Conservation (phyloP, 2,888 invertebrate genomes). For the Acanthosoma haemorrhoidale region DNA sequence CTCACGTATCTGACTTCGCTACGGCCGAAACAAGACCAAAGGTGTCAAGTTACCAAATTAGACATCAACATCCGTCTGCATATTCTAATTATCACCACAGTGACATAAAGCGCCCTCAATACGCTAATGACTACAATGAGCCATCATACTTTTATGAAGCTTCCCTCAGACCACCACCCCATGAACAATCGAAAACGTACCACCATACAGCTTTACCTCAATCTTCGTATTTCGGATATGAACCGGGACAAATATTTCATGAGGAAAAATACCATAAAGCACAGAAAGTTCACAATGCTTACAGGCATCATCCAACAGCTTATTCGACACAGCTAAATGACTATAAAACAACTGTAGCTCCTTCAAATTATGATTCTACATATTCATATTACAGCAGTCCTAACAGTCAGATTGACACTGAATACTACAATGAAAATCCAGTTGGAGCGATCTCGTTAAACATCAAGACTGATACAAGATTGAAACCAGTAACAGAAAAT, state of each 20-base stretch:
- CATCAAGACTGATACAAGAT: constrained; percentile 33
- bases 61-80: constrained; percentile 43
- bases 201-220: constrained; percentile 34
- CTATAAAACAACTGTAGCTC: constrained; percentile 28
- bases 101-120: constrained; percentile 39
- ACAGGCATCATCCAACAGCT: constrained; percentile 23
- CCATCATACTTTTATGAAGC: constrained; percentile 35
- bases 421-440: constrained; percentile 37
- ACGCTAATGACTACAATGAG: constrained; percentile 21
- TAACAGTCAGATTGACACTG: constrained; percentile 21
- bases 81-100: constrained; percentile 42
- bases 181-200: constrained; percentile 21
- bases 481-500: constrained; percentile 34
- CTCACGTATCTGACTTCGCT: not conserved
- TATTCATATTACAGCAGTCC: constrained; percentile 27
- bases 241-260: constrained; percentile 34
- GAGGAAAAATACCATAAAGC: constrained; percentile 27
- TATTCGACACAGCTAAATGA: constrained; percentile 27
- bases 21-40: constrained; percentile 20
- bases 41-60: constrained; percentile 42
- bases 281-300: constrained; percentile 32
- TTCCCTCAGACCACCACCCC: constrained; percentile 38
- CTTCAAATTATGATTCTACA: constrained; percentile 29
- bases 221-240: constrained; percentile 37
- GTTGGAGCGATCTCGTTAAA: constrained; percentile 38